Evolutionary conservation across 2,113 vertebrate species (phyloP).

Genomic region (Puma concolor): DNA sequence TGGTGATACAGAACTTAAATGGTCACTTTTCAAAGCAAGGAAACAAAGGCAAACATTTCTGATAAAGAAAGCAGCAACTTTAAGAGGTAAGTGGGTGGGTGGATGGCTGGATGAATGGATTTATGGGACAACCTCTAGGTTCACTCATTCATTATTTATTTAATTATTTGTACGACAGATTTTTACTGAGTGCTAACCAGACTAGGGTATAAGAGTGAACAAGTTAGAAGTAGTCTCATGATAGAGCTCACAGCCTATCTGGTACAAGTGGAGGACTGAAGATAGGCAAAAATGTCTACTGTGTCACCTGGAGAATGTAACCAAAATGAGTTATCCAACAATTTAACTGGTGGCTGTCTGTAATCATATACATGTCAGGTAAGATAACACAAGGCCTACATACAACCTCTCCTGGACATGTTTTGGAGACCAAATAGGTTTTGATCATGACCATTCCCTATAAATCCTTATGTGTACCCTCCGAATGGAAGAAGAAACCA

Average conservation of each 20-base stretch:
- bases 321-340: neutral
- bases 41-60: neutral
- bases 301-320: neutral
- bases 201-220: neutral
- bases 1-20: neutral
- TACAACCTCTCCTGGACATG: neutral
- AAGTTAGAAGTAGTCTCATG: neutral
- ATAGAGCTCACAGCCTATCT: neutral
- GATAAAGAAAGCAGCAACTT: neutral
- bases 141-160: neutral
- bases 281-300: neutral
- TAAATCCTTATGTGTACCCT: neutral
- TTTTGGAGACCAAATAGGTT: neutral
- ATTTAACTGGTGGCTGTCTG: neutral
- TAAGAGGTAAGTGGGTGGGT: neutral
- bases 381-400: neutral
- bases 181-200: neutral
- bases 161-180: neutral
- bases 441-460: neutral
- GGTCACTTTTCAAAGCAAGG: neutral
- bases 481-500: neutral
- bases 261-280: neutral
- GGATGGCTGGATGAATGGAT: neutral
- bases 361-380: neutral
- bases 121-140: neutral